Evolutionary conservation across 2,113 vertebrate species (phyloP).

Genomic region (Balaenoptera acutorostrata): DNA sequence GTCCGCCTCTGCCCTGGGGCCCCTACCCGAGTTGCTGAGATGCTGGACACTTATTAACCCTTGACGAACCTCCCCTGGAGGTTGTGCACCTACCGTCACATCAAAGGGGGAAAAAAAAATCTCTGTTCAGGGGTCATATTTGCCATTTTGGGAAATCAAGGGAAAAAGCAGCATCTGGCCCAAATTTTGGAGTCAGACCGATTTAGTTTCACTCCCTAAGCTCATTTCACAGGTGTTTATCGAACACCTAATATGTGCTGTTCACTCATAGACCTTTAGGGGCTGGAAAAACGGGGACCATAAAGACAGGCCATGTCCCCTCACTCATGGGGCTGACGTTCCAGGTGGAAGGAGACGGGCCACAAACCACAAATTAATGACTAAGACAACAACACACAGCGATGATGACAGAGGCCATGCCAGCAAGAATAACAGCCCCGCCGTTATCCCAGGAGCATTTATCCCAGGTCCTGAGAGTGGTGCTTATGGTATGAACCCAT

Average conservation of each 20-base stretch:
- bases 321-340: not conserved
- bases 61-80: not conserved
- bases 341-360: not conserved
- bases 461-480: not conserved
- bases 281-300: not conserved
- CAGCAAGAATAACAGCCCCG: not conserved
- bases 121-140: not conserved
- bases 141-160: too few relatives aligned
- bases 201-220: not conserved
- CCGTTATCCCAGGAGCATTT: rapidly evolving
- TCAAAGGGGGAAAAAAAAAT: rapidly evolving
- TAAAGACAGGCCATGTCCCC: not conserved
- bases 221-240: not conserved
- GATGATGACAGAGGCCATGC: not conserved
- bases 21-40: not conserved
- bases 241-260: not conserved
- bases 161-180: not conserved
- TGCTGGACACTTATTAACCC: not conserved
- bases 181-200: not conserved
- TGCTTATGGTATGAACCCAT: not conserved
- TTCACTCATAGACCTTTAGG: not conserved
- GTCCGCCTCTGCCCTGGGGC: not conserved
- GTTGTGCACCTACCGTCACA: rapidly evolving
- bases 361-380: too few relatives aligned
- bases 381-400: rapidly evolving